Conservation (phyloP, 2,888 invertebrate species). For the Xiphydria camelus region DNA sequence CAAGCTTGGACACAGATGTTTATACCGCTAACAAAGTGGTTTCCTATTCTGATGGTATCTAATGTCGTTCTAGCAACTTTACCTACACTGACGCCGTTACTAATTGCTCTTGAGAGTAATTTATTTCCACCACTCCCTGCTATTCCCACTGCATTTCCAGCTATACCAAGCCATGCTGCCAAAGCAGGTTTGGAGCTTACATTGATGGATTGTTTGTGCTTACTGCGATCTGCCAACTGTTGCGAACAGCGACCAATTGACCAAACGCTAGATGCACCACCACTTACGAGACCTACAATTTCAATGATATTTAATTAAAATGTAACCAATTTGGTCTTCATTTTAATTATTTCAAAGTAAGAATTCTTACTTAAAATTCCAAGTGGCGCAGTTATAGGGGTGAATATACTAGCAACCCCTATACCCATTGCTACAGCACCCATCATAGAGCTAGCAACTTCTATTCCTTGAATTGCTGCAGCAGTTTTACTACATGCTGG, state of each 20-base stretch:
- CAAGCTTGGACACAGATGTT: slow-evolving; percentile 29
- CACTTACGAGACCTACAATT: slow-evolving; percentile 22
- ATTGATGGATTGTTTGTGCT: slow-evolving; percentile 38
- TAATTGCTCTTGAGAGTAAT: slow-evolving; percentile 28
- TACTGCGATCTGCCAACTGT: slow-evolving; percentile 31
- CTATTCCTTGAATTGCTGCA: slow-evolving; percentile 15
- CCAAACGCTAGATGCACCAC: slow-evolving; percentile 28
- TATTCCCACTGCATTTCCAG: slow-evolving; percentile 29
- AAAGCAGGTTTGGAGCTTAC: slow-evolving; percentile 27
- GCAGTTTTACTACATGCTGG: slow-evolving; percentile 20
- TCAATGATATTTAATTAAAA: no score
- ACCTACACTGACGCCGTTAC: slow-evolving; percentile 27
- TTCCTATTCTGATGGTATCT: slow-evolving; percentile 30
- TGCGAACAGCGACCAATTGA: slow-evolving; percentile 27
- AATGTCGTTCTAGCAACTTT: slow-evolving; percentile 21
- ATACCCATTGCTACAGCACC: slow-evolving; percentile 25
- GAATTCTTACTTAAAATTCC: no score
- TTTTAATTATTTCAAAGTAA: no score
- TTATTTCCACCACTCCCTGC: slow-evolving; percentile 28
- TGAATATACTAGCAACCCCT: slow-evolving; percentile 26
- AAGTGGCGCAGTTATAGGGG: no score
- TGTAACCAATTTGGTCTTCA: no score
- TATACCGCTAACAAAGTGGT: slow-evolving; percentile 27
- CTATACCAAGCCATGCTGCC: slow-evolving; percentile 38
- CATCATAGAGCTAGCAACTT: slow-evolving; percentile 22